Percentiles rank a stretch among this genome's conserved stretches.
phyloP scores from a whole-genome alignment of 2,888 invertebrate genomes.

The Hemithea aestivaria region DNA sequence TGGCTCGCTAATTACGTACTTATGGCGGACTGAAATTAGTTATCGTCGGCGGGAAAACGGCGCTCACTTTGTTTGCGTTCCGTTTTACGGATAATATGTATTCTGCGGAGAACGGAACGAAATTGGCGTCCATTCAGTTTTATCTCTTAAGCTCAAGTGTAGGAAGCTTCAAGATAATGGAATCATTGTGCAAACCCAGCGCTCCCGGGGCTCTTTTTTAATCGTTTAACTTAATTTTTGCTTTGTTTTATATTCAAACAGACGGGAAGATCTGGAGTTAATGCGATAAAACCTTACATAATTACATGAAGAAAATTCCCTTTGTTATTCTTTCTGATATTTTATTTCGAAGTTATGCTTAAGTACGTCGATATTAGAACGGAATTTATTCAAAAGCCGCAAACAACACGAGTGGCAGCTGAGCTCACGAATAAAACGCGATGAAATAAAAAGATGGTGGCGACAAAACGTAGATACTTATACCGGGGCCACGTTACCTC shows the following conservation, averaged over 20 bases:
- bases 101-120: slow-evolving; percentile 71
- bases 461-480: slow-evolving; percentile 75
- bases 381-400: slow-evolving; percentile 54
- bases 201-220: slow-evolving; percentile 62
- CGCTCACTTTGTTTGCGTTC: slow-evolving; percentile 77
- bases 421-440: slow-evolving; percentile 74
- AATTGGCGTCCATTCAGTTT: slow-evolving; percentile 72
- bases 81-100: slow-evolving; percentile 76
- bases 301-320: slow-evolving; percentile 14
- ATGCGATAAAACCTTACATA: slow-evolving; percentile 14
- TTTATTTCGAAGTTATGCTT: slow-evolving; percentile 28
- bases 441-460: slow-evolving; percentile 74
- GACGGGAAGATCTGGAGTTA: slow-evolving; percentile 17
- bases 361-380: slow-evolving; percentile 35
- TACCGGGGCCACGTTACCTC: slow-evolving; percentile 43
- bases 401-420: slow-evolving; percentile 72
- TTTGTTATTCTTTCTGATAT: slow-evolving; percentile 24
- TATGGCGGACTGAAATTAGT: slow-evolving; percentile 79
- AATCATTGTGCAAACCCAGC: slow-evolving; percentile 63
- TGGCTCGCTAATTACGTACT: slow-evolving; percentile 79
- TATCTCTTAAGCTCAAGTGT: slow-evolving; percentile 65
- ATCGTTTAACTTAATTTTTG: slow-evolving; percentile 69
- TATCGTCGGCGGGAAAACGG: slow-evolving; percentile 75
- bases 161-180: slow-evolving; percentile 64
- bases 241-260: slow-evolving; percentile 51